These are phyloP conservation scores for Montipora sp. DNA, from an alignment of 64 coral and sea anemone genomes.

Conservation along the genomic window DNA sequence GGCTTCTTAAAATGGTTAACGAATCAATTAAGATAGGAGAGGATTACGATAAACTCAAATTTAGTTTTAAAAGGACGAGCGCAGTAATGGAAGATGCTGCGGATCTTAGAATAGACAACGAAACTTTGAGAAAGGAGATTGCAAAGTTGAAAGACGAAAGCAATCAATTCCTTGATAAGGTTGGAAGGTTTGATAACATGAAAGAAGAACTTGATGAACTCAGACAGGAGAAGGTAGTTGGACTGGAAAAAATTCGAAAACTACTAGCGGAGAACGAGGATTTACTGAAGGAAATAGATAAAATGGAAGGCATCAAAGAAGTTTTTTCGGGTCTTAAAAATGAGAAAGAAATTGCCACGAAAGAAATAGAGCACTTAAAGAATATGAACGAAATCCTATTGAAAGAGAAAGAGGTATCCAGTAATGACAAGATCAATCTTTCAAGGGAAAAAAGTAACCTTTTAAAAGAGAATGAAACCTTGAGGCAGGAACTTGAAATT, in stretches of 20 bases:
- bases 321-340: background rate
- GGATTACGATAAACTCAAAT: constrained; percentile 24
- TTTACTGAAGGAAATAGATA: background rate
- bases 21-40: constrained; percentile 39
- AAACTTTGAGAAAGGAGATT: background rate
- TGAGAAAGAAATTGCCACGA: background rate
- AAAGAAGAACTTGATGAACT: background rate
- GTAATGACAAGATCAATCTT: background rate
- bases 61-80: background rate
- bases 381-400: background rate
- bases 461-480: constrained; percentile 1
- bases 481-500: background rate
- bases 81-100: background rate
- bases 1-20: constrained; percentile 30
- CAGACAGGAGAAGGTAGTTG: background rate
- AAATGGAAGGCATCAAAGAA: background rate
- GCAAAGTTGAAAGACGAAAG: constrained; percentile 3
- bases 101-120: constrained; percentile 25
- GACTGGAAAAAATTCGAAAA: background rate
- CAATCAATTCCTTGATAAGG: background rate
- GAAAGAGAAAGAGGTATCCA: background rate
- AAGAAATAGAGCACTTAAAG: background rate
- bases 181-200: background rate
- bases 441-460: background rate
- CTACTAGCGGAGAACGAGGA: constrained; percentile 14